Conservation (phyloP, 1,140 invertebrate species). For the Zaprionus ghesquierei region DNA sequence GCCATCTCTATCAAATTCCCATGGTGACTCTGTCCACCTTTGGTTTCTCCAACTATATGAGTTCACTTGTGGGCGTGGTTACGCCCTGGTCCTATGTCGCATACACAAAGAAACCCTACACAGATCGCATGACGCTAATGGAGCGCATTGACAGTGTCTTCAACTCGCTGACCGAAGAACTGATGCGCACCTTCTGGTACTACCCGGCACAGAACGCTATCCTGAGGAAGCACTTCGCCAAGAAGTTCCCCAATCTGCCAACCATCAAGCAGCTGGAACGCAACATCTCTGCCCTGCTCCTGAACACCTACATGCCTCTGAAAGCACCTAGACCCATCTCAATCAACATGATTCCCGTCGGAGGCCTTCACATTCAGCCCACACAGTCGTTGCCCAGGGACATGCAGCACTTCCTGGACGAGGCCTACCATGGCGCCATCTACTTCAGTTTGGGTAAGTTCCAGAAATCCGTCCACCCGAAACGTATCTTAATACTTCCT, state of each 20-base stretch:
- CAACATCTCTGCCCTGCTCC: constrained; percentile 84
- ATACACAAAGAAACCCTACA: constrained; percentile 54
- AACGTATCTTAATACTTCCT: constrained; percentile 5
- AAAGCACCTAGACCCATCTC: constrained; percentile 81
- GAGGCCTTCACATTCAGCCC: constrained; percentile 82
- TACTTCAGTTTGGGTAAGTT: constrained; percentile 84
- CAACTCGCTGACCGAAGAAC: constrained; percentile 44
- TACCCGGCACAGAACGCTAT: constrained; percentile 61
- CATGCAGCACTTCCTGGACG: constrained; percentile 72
- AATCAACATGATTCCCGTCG: constrained; percentile 83
- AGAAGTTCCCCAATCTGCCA: constrained; percentile 57
- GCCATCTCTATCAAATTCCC: constrained; percentile 80
- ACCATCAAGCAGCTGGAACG: constrained; percentile 82
- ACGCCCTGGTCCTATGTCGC: constrained; percentile 63
- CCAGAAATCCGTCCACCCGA: not conserved
- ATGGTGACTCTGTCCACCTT: constrained; percentile 71
- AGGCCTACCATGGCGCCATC: constrained; percentile 83
- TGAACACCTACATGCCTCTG: constrained; percentile 83
- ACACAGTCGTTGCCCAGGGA: constrained; percentile 71
- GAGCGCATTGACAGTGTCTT: constrained; percentile 74
- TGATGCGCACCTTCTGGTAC: constrained; percentile 49
- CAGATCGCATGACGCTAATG: constrained; percentile 65
- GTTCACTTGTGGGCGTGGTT: constrained; percentile 65
- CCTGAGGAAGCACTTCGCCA: constrained; percentile 57
- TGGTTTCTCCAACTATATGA: constrained; percentile 71